A percentile compares a stretch with the other conserved stretches of the same genome.
Conservation (phyloP, 2,797 vertebrate species). For the Onychomys torridus region DNA sequence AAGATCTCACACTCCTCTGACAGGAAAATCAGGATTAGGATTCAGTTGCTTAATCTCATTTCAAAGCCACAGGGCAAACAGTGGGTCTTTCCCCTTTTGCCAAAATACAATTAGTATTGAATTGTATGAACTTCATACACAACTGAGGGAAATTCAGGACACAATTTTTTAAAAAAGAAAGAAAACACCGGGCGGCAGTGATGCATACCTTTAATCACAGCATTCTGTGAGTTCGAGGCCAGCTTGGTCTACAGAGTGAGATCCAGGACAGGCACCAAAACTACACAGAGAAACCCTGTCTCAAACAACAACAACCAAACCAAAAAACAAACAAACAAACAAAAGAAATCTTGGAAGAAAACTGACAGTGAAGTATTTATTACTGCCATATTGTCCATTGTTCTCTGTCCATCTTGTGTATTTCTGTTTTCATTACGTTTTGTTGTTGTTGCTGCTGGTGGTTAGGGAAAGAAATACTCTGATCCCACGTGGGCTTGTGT, state of each 20-base stretch:
- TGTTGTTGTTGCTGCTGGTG: not conserved
- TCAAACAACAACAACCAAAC: too few relatives aligned
- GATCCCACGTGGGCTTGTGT: not conserved
- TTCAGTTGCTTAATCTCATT: not conserved
- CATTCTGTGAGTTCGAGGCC: too few relatives aligned
- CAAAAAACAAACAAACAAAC: too few relatives aligned
- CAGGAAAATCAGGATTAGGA: conserved; percentile 8
- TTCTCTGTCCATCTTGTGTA: not conserved
- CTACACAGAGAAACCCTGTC: too few relatives aligned
- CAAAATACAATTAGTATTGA: conserved; percentile 20
- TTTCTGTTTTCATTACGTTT: not conserved
- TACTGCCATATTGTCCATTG: not conserved
- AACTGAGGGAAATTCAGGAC: conserved; percentile 1
- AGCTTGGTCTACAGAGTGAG: too few relatives aligned
- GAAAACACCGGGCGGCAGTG: too few relatives aligned
- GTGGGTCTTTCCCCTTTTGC: not conserved
- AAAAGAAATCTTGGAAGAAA: not conserved
- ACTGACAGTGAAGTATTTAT: not conserved
- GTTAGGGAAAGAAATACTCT: not conserved
- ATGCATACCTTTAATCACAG: too few relatives aligned
- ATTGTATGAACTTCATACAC: not conserved
- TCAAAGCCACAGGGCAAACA: not conserved
- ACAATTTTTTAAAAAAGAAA: not conserved
- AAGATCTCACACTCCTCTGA: not conserved
- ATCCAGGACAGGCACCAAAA: too few relatives aligned